Base-by-base conservation (phyloP, 2,888 invertebrate species). In the Xanthia togata region DNA sequence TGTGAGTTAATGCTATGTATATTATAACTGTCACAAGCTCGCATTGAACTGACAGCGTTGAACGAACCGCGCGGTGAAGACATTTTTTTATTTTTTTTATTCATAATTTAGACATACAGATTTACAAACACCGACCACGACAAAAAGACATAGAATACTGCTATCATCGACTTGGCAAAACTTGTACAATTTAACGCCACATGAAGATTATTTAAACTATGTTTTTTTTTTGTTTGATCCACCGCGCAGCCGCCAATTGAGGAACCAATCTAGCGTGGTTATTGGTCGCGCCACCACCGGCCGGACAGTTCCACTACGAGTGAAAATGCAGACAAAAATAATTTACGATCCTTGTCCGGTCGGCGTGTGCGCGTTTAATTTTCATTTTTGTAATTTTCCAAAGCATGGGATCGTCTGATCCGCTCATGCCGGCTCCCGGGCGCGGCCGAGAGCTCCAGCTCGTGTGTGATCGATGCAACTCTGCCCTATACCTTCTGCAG, bases 1-100 rank as follows among this genome's bases (percentile, higher is more conserved):
- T 92, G 89, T 86, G 89, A 93, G 91, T 91, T 93, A 92, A 93
- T 92, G 92, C 93, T 94, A 94, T 93, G 89, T 89, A 90, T 88
- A 89, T 89, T 88, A 89, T 87, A 82, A 92, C 93, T 93, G 94
- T 92, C 92, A 89, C 81, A 88, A 92, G 93, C 91, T 91, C 90
- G 89, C 90, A 76, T 73, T 73, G 91, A 89, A 89, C 89, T 82
- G 92, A 92, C 93, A 91, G 92, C 90, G 79, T 81, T 79, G 78
- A 81, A 80, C 85, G 67, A 71, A 73, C 89, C 83, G 88, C 87
- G 88, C 89, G 89, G 87, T 84, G 87, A 85, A 86, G 80, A 84
- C 78, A 70, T 71, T 78, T 74, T 76, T 82, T 84, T 59, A 57
- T 60, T 55, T 59, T 81, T 82, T 78, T 73, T 64, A 79, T 83